Conservation (phyloP, 2,888 invertebrate species). For the Agrotis clavis region DNA sequence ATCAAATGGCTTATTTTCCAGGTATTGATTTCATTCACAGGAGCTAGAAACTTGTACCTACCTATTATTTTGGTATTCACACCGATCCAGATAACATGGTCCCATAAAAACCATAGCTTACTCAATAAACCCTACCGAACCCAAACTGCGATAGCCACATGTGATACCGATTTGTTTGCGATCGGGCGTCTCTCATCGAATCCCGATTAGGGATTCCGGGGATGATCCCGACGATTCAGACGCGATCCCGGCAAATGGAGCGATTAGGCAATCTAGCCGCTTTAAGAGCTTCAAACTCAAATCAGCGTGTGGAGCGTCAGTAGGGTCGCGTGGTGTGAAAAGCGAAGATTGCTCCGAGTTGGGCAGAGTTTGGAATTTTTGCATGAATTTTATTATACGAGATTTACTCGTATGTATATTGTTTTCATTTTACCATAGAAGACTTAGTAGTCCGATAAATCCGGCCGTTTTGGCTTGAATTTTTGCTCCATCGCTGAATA, state of each 20-base stretch:
- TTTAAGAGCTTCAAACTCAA: constrained; percentile 77
- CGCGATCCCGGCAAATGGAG: constrained; percentile 81
- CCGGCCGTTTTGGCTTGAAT: too few species aligned
- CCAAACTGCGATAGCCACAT: constrained; percentile 65
- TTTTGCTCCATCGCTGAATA: too few species aligned
- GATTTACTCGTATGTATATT: too few species aligned
- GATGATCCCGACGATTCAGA: constrained; percentile 77
- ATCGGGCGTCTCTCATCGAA: constrained; percentile 78
- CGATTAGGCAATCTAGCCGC: constrained; percentile 82
- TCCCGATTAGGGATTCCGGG: constrained; percentile 80
- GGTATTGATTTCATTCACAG: too few species aligned
- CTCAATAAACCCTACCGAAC: constrained; percentile 62
- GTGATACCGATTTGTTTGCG: constrained; percentile 80
- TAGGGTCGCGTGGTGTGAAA: constrained; percentile 34
- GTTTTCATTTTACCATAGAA: too few species aligned
- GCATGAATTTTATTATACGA: neutral
- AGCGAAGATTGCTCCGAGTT: constrained; percentile 38
- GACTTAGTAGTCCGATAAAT: too few species aligned
- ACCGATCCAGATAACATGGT: constrained; percentile 54
- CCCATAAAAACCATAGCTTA: constrained; percentile 62
- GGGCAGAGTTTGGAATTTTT: neutral
- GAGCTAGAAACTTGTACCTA: neutral
- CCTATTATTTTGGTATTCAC: constrained; percentile 15
- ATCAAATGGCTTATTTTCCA: too few species aligned
- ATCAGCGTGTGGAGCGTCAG: constrained; percentile 66